Conservation (phyloP, 2,888 invertebrate genomes). For the Synanthedon andrenaeformis region DNA sequence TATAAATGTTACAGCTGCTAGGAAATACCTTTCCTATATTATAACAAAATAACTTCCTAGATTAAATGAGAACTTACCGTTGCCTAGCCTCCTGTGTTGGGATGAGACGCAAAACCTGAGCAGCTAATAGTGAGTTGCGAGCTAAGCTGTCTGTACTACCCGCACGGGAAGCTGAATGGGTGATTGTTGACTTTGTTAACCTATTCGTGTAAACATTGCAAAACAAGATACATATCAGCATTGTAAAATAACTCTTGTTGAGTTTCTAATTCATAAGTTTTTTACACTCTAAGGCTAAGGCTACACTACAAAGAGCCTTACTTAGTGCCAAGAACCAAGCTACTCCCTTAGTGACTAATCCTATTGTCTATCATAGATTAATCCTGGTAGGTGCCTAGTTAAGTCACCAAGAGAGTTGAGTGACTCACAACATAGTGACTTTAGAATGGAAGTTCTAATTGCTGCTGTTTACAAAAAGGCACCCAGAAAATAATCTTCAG, state of each 20-base stretch:
- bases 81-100: conserved; percentile 85
- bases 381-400: no score
- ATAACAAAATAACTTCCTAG: no score
- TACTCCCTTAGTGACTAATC: not conserved
- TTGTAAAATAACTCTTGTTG: not conserved
- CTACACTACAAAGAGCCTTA: no score
- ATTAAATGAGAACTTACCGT: conserved; percentile 51
- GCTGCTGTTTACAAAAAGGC: no score
- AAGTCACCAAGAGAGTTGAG: no score
- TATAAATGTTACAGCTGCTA: no score
- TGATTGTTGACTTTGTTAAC: conserved; percentile 46
- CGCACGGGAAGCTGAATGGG: conserved; percentile 50
- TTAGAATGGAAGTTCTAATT: no score
- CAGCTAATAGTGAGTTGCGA: conserved; percentile 80
- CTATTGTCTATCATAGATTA: no score
- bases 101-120: conserved; percentile 83
- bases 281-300: not conserved
- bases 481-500: no score
- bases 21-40: no score
- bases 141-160: conserved; percentile 77
- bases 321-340: not conserved
- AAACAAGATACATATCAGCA: not conserved
- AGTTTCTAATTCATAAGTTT: not conserved
- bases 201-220: conserved; percentile 16
- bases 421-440: no score